Conservation (phyloP, 2,888 invertebrate genomes). For the Tineola bisselliella region DNA sequence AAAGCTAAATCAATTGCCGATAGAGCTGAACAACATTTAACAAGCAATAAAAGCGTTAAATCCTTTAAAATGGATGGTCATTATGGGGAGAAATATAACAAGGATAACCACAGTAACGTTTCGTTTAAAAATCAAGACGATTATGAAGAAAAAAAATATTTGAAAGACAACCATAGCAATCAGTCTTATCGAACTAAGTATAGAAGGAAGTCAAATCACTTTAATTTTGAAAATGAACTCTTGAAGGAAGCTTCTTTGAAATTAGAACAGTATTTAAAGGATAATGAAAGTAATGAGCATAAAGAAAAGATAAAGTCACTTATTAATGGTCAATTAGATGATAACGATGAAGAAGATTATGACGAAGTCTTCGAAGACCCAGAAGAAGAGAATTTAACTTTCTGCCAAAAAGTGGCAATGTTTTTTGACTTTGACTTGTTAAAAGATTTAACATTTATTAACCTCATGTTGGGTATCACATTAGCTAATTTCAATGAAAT, state of each 20-base stretch:
- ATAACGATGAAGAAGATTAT: conserved; percentile 30
- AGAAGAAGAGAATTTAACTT: conserved; percentile 38
- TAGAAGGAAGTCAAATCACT: conserved; percentile 63
- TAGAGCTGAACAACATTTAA: conserved; percentile 46
- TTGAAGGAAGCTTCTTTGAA: conserved; percentile 65
- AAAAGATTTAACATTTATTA: conserved; percentile 74
- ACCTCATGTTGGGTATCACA: conserved; percentile 76
- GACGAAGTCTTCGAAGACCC: conserved; percentile 26
- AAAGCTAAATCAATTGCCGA: conserved; percentile 48
- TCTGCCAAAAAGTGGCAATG: conserved; percentile 65
- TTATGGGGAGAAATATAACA: conserved; percentile 48
- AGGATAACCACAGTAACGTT: conserved; percentile 50
- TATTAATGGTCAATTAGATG: conserved; percentile 29
- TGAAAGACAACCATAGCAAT: conserved; percentile 57
- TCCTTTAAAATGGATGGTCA: conserved; percentile 54
- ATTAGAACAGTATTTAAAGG: conserved; percentile 59
- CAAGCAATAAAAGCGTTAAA: conserved; percentile 44
- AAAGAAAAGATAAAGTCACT: conserved; percentile 39
- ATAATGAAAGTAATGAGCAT: conserved; percentile 34
- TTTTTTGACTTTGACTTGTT: conserved; percentile 78
- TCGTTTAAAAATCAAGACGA: conserved; percentile 51
- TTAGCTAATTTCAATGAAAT: conserved; percentile 76
- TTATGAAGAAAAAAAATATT: conserved; percentile 48
- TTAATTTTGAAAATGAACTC: conserved; percentile 69
- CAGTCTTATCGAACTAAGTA: conserved; percentile 42